Evolutionary conservation across 2,888 invertebrate genomes (phyloP).

Genomic region (Clostera curtula): DNA sequence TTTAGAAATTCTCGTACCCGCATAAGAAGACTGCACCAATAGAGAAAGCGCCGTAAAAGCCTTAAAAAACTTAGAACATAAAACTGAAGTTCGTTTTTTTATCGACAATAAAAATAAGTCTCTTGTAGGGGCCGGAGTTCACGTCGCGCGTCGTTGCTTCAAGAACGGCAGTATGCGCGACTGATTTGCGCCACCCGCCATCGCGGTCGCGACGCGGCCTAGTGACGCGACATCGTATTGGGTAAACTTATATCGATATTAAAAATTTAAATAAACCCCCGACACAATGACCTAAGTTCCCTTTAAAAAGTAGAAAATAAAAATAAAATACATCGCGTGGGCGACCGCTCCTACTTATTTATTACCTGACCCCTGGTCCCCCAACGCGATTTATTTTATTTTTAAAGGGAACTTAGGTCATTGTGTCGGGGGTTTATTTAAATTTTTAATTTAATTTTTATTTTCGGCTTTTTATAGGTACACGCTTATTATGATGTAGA

Average conservation of each 20-base stretch:
- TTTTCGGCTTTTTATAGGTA: too few relatives aligned
- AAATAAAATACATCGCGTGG: too few relatives aligned
- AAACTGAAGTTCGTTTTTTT: slow-evolving; percentile 27
- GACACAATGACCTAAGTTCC: too few relatives aligned
- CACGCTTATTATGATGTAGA: too few relatives aligned
- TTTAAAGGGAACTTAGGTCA: too few relatives aligned
- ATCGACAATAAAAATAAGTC: slow-evolving; percentile 51
- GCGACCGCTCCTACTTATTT: too few relatives aligned
- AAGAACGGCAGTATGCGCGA: slow-evolving; percentile 73
- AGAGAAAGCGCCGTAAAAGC: background rate
- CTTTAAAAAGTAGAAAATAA: too few relatives aligned
- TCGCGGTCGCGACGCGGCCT: slow-evolving; percentile 56
- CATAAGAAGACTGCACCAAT: background rate
- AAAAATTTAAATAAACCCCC: slow-evolving; percentile 1
- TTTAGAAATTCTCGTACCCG: background rate
- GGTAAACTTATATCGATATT: slow-evolving; percentile 29
- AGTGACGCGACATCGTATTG: slow-evolving; percentile 33
- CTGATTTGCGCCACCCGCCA: slow-evolving; percentile 70
- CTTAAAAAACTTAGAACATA: slow-evolving; percentile 18
- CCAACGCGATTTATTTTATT: too few relatives aligned
- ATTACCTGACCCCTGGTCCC: too few relatives aligned
- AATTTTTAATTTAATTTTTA: too few relatives aligned
- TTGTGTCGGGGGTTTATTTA: too few relatives aligned
- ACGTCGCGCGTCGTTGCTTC: slow-evolving; percentile 41
- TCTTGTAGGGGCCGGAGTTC: slow-evolving; percentile 38